Evolutionary conservation across 2,888 invertebrate genomes (phyloP).

Genomic region (Prosopocoilus inquinatus): DNA sequence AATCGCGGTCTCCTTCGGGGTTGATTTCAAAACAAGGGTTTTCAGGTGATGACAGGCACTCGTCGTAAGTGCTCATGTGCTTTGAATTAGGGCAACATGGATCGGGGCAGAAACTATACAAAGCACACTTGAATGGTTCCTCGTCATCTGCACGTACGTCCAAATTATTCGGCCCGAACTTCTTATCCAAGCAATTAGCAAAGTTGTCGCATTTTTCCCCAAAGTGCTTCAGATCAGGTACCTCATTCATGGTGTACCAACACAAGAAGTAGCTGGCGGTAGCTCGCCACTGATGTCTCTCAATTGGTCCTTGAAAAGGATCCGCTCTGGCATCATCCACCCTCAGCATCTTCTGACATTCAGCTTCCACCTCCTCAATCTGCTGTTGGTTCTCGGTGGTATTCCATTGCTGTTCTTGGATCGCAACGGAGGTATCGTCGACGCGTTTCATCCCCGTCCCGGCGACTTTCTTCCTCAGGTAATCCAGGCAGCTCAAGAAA

Average conservation of each 20-base stretch:
- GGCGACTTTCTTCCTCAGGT: constrained; percentile 49
- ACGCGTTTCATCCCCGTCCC: constrained; percentile 51
- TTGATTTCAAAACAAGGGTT: constrained; percentile 58
- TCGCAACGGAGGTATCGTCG: constrained; percentile 55
- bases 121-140: constrained; percentile 57
- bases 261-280: constrained; percentile 68
- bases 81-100: constrained; percentile 58
- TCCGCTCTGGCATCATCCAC: constrained; percentile 51
- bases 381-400: constrained; percentile 42
- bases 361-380: constrained; percentile 50
- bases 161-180: constrained; percentile 48
- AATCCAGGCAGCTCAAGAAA: constrained; percentile 58
- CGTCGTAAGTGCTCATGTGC: constrained; percentile 46
- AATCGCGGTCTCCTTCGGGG: constrained; percentile 38
- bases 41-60: constrained; percentile 49
- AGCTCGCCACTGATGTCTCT: constrained; percentile 62
- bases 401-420: constrained; percentile 53
- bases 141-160: constrained; percentile 61
- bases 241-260: constrained; percentile 62
- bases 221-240: constrained; percentile 53
- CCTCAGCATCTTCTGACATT: constrained; percentile 52
- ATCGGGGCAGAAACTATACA: constrained; percentile 67
- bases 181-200: constrained; percentile 56
- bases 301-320: constrained; percentile 58
- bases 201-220: constrained; percentile 62